Percentiles rank a stretch among this genome's conserved stretches.
Conservation (phyloP, 2,113 vertebrate genomes). For the Myotis yumanensis region DNA sequence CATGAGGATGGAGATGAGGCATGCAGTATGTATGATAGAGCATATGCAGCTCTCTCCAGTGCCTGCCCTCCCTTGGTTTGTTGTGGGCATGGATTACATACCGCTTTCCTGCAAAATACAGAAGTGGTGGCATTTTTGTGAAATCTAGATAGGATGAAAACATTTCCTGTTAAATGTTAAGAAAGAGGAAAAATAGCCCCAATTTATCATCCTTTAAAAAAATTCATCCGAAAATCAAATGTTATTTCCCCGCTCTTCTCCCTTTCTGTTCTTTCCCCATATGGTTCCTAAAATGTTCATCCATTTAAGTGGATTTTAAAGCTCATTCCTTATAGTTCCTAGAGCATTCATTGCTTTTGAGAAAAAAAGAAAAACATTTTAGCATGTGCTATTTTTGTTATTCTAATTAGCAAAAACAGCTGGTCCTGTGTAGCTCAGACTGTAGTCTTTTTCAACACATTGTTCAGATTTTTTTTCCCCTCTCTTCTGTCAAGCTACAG, state of each 20-base stretch:
- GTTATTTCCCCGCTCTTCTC: conserved; percentile 78
- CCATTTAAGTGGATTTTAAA: conserved; percentile 88
- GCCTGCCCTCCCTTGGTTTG: conserved; percentile 5
- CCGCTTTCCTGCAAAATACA: conserved; percentile 66
- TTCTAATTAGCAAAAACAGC: conserved; percentile 89
- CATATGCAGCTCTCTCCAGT: conserved; percentile 34
- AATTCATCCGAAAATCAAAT: conserved; percentile 83
- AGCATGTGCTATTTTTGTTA: conserved; percentile 89
- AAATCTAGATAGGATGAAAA: conserved; percentile 75
- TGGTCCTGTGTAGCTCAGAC: conserved; percentile 84
- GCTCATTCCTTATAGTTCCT: conserved; percentile 86
- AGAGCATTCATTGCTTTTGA: conserved; percentile 87
- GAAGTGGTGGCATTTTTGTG: conserved; percentile 75
- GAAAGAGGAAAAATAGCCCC: conserved; percentile 78
- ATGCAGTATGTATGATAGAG: conserved; percentile 70
- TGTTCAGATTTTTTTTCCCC: conserved; percentile 79
- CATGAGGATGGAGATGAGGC: conserved; percentile 63
- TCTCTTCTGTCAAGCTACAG: conserved; percentile 84
- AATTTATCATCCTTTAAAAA: conserved; percentile 77
- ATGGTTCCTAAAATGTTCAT: conserved; percentile 87
- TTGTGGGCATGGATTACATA: neutral
- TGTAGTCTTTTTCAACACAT: conserved; percentile 84
- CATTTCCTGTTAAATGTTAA: conserved; percentile 79
- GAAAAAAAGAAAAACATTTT: conserved; percentile 82
- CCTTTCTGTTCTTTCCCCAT: conserved; percentile 83